Conservation (phyloP, 2,797 vertebrate species). For the Rhinatrema bivittatum region DNA sequence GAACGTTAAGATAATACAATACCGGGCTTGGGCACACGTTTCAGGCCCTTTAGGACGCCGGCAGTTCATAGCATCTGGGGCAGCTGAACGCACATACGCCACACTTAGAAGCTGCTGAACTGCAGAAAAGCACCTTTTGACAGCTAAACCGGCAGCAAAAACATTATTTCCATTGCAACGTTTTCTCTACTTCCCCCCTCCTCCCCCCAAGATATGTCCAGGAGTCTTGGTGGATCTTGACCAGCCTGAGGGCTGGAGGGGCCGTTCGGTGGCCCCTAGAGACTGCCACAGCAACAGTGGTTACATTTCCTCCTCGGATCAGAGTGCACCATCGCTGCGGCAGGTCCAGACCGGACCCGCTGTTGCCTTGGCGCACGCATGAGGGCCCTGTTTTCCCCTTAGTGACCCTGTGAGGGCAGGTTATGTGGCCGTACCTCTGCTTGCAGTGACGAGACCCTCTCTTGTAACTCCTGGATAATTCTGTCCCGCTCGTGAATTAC, state of each 20-base stretch:
- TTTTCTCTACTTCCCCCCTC: neutral
- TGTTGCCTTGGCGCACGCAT: neutral
- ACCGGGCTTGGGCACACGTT: too few relatives aligned
- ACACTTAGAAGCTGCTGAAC: neutral
- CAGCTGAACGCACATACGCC: too few relatives aligned
- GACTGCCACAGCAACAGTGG: too few relatives aligned
- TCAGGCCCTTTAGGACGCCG: too few relatives aligned
- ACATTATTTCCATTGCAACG: neutral
- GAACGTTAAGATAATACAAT: neutral
- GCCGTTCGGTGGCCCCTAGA: too few relatives aligned
- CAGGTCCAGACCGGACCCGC: neutral
- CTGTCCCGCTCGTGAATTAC: constrained; percentile 83
- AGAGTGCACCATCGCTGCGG: too few relatives aligned
- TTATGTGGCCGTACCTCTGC: constrained; percentile 88
- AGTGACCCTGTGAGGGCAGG: too few relatives aligned
- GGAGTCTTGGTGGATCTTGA: too few relatives aligned
- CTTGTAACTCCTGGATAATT: constrained; percentile 81
- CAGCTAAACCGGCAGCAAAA: neutral
- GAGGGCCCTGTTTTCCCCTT: accelerated
- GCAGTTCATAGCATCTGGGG: too few relatives aligned
- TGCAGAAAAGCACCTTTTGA: neutral
- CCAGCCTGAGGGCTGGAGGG: too few relatives aligned
- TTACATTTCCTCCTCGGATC: too few relatives aligned
- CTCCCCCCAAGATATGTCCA: constrained; percentile 21
- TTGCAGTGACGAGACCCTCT: constrained; percentile 83